Evolutionary conservation across 2,113 vertebrate species (phyloP).

Genomic region (Coracopsis vasa): DNA sequence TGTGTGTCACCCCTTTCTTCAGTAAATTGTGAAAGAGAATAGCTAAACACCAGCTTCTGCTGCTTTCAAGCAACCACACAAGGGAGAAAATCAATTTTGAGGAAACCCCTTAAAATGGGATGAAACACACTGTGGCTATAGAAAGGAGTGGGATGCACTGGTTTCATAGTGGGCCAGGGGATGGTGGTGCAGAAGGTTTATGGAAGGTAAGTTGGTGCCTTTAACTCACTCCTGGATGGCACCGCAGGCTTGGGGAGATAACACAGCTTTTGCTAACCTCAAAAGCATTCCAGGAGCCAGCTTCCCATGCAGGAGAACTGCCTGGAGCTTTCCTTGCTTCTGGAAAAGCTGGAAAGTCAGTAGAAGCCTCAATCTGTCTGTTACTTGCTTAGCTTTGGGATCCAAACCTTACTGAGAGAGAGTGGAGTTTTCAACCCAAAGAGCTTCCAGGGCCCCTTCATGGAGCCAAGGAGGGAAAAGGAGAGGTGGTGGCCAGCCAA

Average conservation of each 20-base stretch:
- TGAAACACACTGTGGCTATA: neutral
- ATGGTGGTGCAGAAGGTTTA: neutral
- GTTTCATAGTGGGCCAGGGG: neutral
- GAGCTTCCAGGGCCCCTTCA: rapidly evolving
- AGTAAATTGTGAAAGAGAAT: neutral
- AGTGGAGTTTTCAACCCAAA: neutral
- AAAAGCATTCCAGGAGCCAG: neutral
- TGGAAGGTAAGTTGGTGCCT: neutral
- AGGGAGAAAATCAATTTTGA: neutral
- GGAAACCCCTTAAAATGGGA: neutral
- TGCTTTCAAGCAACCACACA: neutral
- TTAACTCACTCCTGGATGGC: neutral
- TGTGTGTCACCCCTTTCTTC: neutral
- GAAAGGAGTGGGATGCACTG: neutral
- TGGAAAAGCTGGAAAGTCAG: neutral
- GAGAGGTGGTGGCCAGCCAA: neutral
- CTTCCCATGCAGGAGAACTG: neutral
- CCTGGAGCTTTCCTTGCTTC: neutral
- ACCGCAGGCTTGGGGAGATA: neutral
- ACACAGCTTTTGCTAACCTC: neutral
- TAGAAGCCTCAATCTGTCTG: neutral
- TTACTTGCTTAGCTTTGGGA: neutral
- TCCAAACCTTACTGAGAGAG: neutral
- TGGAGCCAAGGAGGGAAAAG: neutral
- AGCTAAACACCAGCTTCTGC: neutral